Conservation (phyloP, 2,888 invertebrate species). For the Camptogramma bilineatum region DNA sequence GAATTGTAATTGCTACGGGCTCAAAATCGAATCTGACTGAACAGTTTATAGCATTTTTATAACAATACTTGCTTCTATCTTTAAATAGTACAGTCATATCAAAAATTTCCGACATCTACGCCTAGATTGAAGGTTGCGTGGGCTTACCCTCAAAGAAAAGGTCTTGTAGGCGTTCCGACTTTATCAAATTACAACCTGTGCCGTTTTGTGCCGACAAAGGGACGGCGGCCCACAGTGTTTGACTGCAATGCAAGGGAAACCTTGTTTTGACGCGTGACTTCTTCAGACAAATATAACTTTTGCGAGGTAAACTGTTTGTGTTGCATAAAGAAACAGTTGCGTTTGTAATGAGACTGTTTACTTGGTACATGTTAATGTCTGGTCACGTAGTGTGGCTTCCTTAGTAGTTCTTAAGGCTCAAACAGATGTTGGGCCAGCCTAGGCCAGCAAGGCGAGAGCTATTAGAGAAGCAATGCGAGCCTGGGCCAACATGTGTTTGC, state of each 20-base stretch:
- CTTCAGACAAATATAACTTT: conserved; percentile 36
- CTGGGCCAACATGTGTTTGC: no score
- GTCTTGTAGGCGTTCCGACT: conserved; percentile 81
- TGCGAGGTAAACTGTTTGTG: conserved; percentile 19
- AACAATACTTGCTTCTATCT: no score
- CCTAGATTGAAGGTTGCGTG: conserved; percentile 74
- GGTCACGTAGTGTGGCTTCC: neutral
- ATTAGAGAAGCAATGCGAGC: no score
- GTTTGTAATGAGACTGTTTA: neutral
- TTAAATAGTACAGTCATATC: conserved; percentile 40
- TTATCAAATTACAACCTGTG: conserved; percentile 85
- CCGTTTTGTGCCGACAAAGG: conserved; percentile 84
- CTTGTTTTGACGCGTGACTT: conserved; percentile 51
- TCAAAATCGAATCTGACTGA: no score
- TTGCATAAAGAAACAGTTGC: conserved; percentile 25
- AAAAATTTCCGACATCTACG: conserved; percentile 50
- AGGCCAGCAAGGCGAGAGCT: no score
- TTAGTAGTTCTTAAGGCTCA: neutral
- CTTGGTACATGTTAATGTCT: neutral
- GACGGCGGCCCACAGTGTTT: conserved; percentile 63
- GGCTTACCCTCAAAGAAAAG: conserved; percentile 76
- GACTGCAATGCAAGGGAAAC: conserved; percentile 52
- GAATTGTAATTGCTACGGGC: no score
- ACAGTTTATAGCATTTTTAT: no score
- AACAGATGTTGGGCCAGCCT: no score